These are phyloP conservation scores for Drosophila sechellia DNA, from an alignment of 1,140 invertebrate species.

Conservation along the genomic window DNA sequence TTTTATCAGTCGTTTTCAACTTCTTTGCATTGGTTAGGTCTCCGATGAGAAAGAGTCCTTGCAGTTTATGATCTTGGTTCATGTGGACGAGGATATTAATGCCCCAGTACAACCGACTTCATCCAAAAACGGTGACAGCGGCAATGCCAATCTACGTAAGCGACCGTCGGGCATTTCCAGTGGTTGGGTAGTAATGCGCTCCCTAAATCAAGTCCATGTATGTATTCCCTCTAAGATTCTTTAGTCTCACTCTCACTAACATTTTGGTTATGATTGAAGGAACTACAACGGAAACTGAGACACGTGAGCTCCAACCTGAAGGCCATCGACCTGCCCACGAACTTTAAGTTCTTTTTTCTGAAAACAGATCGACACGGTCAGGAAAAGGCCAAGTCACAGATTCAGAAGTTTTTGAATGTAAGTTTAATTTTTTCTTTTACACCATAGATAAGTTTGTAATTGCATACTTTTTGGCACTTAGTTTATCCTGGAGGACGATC, in stretches of 20 bases:
- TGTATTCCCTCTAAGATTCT: conserved; percentile 9
- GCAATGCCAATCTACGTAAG: conserved; percentile 64
- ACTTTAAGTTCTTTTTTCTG: conserved; percentile 91
- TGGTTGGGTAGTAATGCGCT: conserved; percentile 93
- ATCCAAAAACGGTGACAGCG: conserved; percentile 50
- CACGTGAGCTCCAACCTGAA: conserved; percentile 92
- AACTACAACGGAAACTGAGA: conserved; percentile 92
- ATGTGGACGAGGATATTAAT: conserved; percentile 88
- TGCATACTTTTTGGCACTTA: conserved; percentile 68
- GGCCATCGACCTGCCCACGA: conserved; percentile 91
- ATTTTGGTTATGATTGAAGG: conserved; percentile 85
- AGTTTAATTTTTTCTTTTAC: conserved; percentile 38
- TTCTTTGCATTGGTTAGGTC: conserved; percentile 84
- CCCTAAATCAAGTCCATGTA: conserved; percentile 91
- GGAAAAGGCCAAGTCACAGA: conserved; percentile 92
- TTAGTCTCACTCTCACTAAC: not conserved
- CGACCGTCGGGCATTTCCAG: conserved; percentile 89
- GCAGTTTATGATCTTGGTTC: conserved; percentile 93
- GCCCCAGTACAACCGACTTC: conserved; percentile 53
- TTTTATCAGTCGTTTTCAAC: not conserved
- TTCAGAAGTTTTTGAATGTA: conserved; percentile 94
- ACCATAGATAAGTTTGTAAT: too few species aligned
- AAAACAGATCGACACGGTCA: conserved; percentile 91
- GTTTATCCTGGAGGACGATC: conserved; percentile 94
- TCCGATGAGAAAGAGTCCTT: conserved; percentile 92